Base-by-base conservation (phyloP, 2,113 vertebrate species). In the Phaethornis superciliosus region DNA sequence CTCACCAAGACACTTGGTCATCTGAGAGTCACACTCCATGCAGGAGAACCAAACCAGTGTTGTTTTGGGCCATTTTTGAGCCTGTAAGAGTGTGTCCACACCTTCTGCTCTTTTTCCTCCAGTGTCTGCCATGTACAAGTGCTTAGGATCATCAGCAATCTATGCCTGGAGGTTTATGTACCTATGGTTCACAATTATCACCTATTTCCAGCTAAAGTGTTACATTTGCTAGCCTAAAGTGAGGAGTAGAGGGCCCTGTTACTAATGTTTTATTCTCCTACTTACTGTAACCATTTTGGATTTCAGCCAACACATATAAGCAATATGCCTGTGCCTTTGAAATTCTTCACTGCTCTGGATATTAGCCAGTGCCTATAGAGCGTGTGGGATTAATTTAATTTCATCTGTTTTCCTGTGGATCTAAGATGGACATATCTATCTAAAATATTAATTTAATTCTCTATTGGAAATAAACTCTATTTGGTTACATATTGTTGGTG, bases 241-340 rank as follows among this genome's bases (percentile, higher is more conserved):
- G 82, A 92, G 79, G 56, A 88, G 47, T 27, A 58, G 54, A 95
- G 88, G 84, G 65, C 95, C 63, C 86, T 93, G 83, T 91, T 96
- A 94, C 33, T 81, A 69, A 33, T 44, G 28, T 88, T 97, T 96
- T 94, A 96, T 97, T 95, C 79, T 96, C 59, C 59, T 74, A 86
- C 94, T 96, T 95, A 93, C 88, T 96, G 95, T 87, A 74, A 93
- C 72, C 77, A 76, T 81, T 92, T 74, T 97, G 97, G 95, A 94
- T 80, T 52, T 69, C 64, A 71, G 85, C 97, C 97, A 97, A 59
- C 3, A 3, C 55, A 35, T 88, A 96, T 94, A 96, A 97, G 97
- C 90, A 76, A 88, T 35, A 32, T 90, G 67, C 88, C 63, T 35
- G 18, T 93, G 90, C 88, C 90, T 97, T 94, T 93, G 92, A 90